Evolutionary conservation across 2,113 vertebrate genomes (phyloP).

Genomic region (Sylvia atricapilla): DNA sequence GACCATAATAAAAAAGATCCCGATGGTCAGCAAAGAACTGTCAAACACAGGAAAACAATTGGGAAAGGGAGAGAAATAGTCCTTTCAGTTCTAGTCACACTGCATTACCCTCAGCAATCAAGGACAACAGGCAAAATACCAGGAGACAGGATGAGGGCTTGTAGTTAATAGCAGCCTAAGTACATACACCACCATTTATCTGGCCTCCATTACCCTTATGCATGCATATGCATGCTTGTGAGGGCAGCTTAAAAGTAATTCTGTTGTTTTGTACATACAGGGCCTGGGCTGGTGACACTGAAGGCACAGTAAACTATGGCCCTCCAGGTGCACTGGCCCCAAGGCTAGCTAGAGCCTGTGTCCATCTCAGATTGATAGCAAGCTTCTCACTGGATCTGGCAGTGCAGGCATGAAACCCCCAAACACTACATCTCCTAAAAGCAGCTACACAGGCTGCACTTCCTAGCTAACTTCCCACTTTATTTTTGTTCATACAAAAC

Average conservation of each 20-base stretch:
- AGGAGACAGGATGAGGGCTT: constrained; percentile 41
- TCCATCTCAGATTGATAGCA: background rate
- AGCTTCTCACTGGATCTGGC: background rate
- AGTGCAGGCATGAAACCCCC: background rate
- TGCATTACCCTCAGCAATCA: constrained; percentile 4
- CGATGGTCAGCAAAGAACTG: background rate
- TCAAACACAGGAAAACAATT: constrained; percentile 21
- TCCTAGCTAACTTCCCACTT: background rate
- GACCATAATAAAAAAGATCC: constrained; percentile 30
- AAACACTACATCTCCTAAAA: background rate
- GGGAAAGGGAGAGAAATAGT: background rate
- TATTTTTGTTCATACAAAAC: background rate
- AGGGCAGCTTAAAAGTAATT: background rate
- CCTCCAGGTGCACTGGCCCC: background rate
- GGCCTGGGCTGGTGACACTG: background rate
- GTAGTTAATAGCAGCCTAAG: constrained; percentile 17
- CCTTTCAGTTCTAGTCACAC: constrained; percentile 22
- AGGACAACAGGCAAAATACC: background rate
- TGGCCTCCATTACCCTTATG: background rate
- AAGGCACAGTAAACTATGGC: background rate
- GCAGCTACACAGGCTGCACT: background rate
- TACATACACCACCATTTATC: background rate
- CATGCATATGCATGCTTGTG: background rate
- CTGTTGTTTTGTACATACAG: background rate
- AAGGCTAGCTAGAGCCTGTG: background rate